phyloP scores from a whole-genome alignment of 2,888 invertebrate species.

The Cephus pygmeus region DNA sequence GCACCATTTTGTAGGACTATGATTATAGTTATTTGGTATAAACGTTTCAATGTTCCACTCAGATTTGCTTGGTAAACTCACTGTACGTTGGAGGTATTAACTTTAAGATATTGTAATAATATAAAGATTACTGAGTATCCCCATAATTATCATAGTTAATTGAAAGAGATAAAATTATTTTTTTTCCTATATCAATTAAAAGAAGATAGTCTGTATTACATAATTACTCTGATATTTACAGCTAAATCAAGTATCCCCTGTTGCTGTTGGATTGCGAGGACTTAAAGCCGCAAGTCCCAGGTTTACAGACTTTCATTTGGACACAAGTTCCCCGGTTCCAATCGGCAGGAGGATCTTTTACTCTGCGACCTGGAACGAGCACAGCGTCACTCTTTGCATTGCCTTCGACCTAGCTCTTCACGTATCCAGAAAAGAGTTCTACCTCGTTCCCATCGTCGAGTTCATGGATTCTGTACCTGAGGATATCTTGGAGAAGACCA shows the following conservation, averaged over 20 bases:
- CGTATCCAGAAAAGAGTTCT: slow-evolving; percentile 71
- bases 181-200: not conserved
- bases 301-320: slow-evolving; percentile 79
- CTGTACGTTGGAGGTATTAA: not conserved
- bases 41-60: not conserved
- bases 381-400: slow-evolving; percentile 67
- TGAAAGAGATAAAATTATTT: not conserved
- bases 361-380: slow-evolving; percentile 77
- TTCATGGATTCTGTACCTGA: slow-evolving; percentile 83
- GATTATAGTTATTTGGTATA: not conserved
- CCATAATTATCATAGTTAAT: too few species aligned
- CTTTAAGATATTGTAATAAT: not conserved
- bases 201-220: not conserved
- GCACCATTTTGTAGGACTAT: not conserved
- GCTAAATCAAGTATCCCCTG: slow-evolving; percentile 78
- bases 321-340: slow-evolving; percentile 66
- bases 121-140: too few species aligned
- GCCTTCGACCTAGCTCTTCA: slow-evolving; percentile 74
- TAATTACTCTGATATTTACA: slow-evolving; percentile 47
- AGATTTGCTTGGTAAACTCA: not conserved
- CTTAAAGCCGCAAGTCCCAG: slow-evolving; percentile 80
- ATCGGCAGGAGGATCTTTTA: slow-evolving; percentile 81
- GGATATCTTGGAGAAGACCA: slow-evolving; percentile 72
- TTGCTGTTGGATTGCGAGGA: slow-evolving; percentile 77
- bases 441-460: slow-evolving; percentile 80